Conservation (phyloP, 2,888 invertebrate genomes). For the Gnatocerus cornutus region DNA sequence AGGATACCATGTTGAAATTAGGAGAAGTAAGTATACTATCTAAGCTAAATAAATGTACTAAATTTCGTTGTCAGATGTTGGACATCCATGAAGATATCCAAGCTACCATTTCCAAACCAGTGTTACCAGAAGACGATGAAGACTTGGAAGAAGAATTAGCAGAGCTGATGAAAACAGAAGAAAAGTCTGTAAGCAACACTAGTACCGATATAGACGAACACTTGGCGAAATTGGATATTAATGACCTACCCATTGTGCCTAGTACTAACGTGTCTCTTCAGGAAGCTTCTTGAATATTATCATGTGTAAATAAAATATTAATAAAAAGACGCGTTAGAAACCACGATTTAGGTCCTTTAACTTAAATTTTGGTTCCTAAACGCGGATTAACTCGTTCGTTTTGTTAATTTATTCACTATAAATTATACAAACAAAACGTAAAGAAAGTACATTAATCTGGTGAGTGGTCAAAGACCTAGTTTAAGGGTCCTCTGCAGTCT, state of each 20-base stretch:
- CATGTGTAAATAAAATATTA: constrained; percentile 15
- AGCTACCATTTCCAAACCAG: constrained; percentile 71
- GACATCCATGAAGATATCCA: constrained; percentile 76
- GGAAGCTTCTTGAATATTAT: constrained; percentile 45
- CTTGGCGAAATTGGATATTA: constrained; percentile 58
- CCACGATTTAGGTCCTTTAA: too few relatives aligned
- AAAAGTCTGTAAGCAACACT: constrained; percentile 56
- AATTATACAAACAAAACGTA: constrained; percentile 37
- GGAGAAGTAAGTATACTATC: constrained; percentile 75
- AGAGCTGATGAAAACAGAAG: constrained; percentile 72
- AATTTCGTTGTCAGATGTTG: constrained; percentile 73
- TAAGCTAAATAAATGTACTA: background rate
- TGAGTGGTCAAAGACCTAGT: constrained; percentile 14
- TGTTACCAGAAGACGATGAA: constrained; percentile 74
- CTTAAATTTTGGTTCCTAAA: too few relatives aligned
- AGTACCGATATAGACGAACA: constrained; percentile 58
- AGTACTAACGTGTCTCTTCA: constrained; percentile 50
- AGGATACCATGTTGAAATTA: constrained; percentile 82
- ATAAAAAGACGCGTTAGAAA: too few relatives aligned
- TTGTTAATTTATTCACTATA: constrained; percentile 33
- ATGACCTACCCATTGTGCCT: constrained; percentile 62
- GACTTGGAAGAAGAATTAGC: constrained; percentile 81
- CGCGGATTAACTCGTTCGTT: constrained; percentile 7
- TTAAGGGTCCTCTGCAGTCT: constrained; percentile 32
- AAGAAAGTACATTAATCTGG: constrained; percentile 23